Evolutionary conservation across 2,888 invertebrate species (phyloP).

Genomic region (Trachelus troglodyta): DNA sequence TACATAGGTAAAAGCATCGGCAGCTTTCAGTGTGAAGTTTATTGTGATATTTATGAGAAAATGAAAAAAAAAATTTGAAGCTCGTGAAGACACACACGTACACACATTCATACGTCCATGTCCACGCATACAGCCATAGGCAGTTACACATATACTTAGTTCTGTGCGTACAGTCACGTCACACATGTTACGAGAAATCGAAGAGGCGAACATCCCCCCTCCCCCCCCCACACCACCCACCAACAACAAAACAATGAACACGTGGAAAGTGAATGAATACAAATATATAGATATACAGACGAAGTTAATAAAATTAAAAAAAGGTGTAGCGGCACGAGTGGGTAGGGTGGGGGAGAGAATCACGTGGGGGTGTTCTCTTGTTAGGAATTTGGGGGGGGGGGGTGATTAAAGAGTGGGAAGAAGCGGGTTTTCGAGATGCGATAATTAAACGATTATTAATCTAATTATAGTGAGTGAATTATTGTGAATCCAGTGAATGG

Average conservation of each 20-base stretch:
- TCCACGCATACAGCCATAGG: not conserved
- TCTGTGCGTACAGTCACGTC: no score
- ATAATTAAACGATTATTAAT: constrained; percentile 12
- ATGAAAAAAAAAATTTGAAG: constrained; percentile 32
- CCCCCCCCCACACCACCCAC: no score
- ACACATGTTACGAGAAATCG: no score
- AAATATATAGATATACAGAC: constrained; percentile 14
- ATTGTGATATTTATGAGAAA: constrained; percentile 62
- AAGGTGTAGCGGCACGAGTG: constrained; percentile 8
- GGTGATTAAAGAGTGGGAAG: constrained; percentile 13
- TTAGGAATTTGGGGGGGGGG: not conserved
- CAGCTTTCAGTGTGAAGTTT: constrained; percentile 64
- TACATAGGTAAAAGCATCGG: constrained; percentile 39
- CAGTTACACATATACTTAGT: not conserved
- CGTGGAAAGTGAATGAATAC: not conserved
- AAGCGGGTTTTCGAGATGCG: constrained; percentile 25
- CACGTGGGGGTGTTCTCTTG: no score
- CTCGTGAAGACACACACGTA: constrained; percentile 10
- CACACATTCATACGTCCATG: constrained; percentile 1
- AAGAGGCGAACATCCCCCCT: no score
- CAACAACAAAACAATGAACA: not conserved
- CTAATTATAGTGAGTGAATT: constrained; percentile 30
- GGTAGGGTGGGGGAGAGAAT: constrained; percentile 9
- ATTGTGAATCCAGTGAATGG: constrained; percentile 33
- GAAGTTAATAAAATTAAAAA: not conserved